Conservation (phyloP, 2,888 invertebrate species). For the Bugula neritina region DNA sequence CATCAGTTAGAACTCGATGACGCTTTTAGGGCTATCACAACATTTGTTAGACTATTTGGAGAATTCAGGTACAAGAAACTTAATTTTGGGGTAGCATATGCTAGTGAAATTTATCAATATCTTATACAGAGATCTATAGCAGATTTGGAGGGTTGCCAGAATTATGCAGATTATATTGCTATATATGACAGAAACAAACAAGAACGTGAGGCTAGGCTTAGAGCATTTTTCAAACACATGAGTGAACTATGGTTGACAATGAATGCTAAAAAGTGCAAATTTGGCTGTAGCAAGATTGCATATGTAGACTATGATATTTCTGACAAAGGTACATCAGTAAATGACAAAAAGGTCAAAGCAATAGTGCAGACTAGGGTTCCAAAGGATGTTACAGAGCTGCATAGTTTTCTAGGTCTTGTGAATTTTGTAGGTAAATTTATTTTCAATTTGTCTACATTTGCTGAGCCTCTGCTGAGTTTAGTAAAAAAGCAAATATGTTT, state of each 20-base stretch:
- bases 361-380: not conserved
- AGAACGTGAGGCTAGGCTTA: not conserved
- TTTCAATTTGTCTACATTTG: not conserved
- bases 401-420: conserved; percentile 4
- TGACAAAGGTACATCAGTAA: not conserved
- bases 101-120: not conserved
- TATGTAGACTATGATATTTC: conserved; percentile 1
- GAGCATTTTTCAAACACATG: not conserved
- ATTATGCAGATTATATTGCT: conserved; percentile 4
- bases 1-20: too few species aligned
- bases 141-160: not conserved
- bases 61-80: too few species aligned
- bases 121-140: not conserved
- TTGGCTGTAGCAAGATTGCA: not conserved
- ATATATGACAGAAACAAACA: not conserved
- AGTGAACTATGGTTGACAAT: not conserved
- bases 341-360: not conserved
- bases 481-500: not conserved
- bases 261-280: not conserved
- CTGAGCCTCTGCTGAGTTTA: not conserved
- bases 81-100: not conserved
- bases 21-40: not conserved
- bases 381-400: conserved; percentile 15
- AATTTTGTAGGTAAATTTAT: conserved; percentile 18
- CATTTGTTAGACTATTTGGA: not conserved